Evolutionary conservation across 2,888 invertebrate genomes (phyloP), one percentile per base, ranked within the genome.

Genomic region (Rhorus exstirpatorius): DNA sequence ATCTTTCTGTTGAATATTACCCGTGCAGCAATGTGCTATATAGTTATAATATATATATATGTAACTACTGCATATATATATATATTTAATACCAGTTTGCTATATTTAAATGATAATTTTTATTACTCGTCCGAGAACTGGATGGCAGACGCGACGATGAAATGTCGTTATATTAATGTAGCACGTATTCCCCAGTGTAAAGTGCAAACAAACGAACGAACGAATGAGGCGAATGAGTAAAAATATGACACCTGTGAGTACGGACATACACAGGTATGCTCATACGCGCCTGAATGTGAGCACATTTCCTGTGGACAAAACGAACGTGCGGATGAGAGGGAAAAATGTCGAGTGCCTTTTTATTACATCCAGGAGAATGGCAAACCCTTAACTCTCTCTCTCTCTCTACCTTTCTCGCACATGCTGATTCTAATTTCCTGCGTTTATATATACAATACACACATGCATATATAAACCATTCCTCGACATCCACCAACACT

Each of bases 331-430:
- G 31, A 63, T 46, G 63, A 63, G 70, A 71, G 8, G 53, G 35
- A 53, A 71, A 78, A 63, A 38, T 78, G 71, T 78, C 55, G 63
- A 78, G 78, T 78, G 65, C 79, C 55, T 58, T 79, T 79, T 65
- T 79, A 46, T 79, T 55, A 75, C 68, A 24, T 53, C 38, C 53
- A 35, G 46, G 46, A 80, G 38, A 49, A 63, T 10, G 61, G 35
- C 19, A 75, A 46, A 44, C 58, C 24, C 35, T 44, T 53, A 44
- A 61, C 38, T 19, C 38, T 17, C 26, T 38, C 58, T 24, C 44
- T 35, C 17, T 21, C 65, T 26, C 55, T 53, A 3, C 4, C 44
- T 51, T 38, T 55, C 10, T 8, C 61, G 19, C 14, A 26, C 24
- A 44, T 51, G 14, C 51, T 49, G 55, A 24, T 17, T 55, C 26